Percentiles rank a stretch among this genome's conserved stretches.
Evolutionary conservation across 2,888 invertebrate species (phyloP).

Genomic region (Cecidostiba fungosa): DNA sequence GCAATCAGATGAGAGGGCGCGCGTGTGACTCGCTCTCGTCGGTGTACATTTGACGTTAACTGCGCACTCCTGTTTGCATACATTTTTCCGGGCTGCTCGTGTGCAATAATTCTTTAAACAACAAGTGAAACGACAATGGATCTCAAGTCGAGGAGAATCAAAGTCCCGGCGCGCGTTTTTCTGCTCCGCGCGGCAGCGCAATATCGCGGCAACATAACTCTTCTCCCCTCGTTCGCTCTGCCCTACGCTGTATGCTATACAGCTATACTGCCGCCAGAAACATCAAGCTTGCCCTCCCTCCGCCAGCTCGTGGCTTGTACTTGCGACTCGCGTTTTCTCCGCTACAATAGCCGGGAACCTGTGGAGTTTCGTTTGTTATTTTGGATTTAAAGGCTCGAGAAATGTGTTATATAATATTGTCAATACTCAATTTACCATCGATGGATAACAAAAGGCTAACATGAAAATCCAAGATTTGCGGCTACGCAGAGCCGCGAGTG

Average conservation of each 20-base stretch:
- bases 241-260: constrained; percentile 76
- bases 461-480: neutral
- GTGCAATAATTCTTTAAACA: no score
- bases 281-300: constrained; percentile 73
- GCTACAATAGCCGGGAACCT: neutral
- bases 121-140: no score
- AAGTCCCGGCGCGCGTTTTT: no score
- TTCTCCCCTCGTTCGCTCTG: constrained; percentile 79
- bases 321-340: neutral
- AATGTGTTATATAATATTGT: no score
- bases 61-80: neutral
- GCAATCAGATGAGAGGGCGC: constrained; percentile 29
- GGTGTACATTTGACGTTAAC: neutral
- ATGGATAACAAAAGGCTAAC: no score
- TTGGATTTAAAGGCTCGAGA: no score
- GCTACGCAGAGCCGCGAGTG: neutral
- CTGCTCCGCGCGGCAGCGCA: no score
- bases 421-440: no score
- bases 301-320: neutral
- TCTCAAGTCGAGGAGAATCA: no score
- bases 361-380: neutral
- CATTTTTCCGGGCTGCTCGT: no score
- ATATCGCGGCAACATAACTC: constrained; percentile 81
- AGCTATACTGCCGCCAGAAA: constrained; percentile 78
- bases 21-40: constrained; percentile 1